A percentile compares a stretch with the other conserved stretches of the same genome.
phyloP scores from a whole-genome alignment of 2,113 vertebrate species.

The Geothlypis trichas region DNA sequence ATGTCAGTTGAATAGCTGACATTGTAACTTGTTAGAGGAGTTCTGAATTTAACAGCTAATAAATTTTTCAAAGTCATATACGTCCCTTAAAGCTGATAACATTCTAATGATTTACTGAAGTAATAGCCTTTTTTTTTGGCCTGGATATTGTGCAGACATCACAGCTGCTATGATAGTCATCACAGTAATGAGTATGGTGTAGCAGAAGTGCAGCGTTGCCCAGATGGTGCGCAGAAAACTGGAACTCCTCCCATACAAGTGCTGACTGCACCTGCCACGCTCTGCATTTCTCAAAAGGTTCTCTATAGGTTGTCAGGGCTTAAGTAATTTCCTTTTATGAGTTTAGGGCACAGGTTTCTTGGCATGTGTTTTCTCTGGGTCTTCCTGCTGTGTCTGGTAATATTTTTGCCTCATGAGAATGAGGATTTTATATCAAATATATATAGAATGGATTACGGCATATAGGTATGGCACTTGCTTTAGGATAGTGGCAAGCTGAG shows the following conservation, averaged over 20 bases:
- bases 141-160: background rate
- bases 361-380: background rate
- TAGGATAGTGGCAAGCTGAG: background rate
- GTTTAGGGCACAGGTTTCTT: background rate
- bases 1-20: background rate
- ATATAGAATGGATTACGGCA: background rate
- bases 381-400: background rate
- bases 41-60: background rate
- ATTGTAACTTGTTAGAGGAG: background rate
- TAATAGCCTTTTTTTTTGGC: background rate
- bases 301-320: background rate
- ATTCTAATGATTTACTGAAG: background rate
- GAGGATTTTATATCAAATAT: background rate
- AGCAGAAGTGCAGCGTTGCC: background rate
- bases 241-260: background rate
- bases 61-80: constrained; percentile 1
- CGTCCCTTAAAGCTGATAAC: background rate
- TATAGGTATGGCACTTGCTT: background rate
- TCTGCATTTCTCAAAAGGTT: background rate
- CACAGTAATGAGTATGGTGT: background rate
- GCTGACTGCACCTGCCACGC: background rate
- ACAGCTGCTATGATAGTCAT: constrained; percentile 19
- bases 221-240: constrained; percentile 11
- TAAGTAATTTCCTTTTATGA: background rate
- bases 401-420: background rate